These are phyloP conservation scores for Orientallactaga bullata DNA, from an alignment of 2,113 vertebrate species.

Conservation along the genomic window DNA sequence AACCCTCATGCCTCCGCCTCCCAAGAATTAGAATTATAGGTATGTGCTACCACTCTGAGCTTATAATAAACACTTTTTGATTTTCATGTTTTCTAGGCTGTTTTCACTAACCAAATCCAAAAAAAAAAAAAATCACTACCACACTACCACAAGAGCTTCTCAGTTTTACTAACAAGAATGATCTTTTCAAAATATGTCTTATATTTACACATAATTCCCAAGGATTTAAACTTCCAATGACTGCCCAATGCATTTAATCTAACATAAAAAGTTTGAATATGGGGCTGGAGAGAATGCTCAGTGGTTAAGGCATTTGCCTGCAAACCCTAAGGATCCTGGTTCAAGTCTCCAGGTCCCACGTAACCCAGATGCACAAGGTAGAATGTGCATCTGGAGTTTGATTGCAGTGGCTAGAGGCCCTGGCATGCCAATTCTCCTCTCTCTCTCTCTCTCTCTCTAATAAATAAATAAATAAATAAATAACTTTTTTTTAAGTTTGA, in stretches of 20 bases:
- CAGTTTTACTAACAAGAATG: neutral
- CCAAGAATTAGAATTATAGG: neutral
- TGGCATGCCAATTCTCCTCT: too few relatives aligned
- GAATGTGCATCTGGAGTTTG: too few relatives aligned
- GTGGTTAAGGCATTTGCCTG: too few relatives aligned
- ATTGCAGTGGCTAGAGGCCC: too few relatives aligned
- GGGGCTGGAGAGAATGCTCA: too few relatives aligned
- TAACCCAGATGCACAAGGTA: too few relatives aligned
- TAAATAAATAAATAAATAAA: too few relatives aligned
- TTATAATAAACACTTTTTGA: neutral
- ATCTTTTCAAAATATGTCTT: neutral
- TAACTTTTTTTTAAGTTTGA: too few relatives aligned
- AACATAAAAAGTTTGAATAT: neutral
- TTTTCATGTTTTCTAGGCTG: neutral
- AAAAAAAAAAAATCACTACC: neutral
- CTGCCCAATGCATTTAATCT: neutral
- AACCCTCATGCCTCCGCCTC: too few relatives aligned
- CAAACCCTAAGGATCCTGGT: too few relatives aligned
- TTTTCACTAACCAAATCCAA: conserved; percentile 11
- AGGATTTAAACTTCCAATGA: neutral
- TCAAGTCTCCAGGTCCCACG: too few relatives aligned
- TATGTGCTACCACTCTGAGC: neutral
- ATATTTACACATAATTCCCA: neutral
- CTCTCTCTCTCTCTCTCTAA: too few relatives aligned
- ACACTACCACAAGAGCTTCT: neutral